Percentiles rank a stretch among this genome's conserved stretches.
Conservation (phyloP, 2,888 invertebrate genomes). For the Drosophila mulleri region DNA sequence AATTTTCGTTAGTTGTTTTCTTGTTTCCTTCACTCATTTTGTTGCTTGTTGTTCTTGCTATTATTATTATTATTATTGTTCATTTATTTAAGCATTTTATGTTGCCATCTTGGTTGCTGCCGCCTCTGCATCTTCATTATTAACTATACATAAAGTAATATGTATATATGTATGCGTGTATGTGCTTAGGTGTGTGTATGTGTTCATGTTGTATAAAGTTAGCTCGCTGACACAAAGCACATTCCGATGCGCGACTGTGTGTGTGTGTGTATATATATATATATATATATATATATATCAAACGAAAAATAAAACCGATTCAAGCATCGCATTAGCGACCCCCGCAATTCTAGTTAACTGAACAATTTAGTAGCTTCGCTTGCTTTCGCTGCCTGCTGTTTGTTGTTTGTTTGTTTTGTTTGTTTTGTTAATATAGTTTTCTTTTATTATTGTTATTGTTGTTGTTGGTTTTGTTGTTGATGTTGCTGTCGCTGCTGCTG, state of each 20-base stretch:
- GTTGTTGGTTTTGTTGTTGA: conserved; percentile 28
- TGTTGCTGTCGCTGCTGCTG: conserved; percentile 29
- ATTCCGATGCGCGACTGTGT: neutral
- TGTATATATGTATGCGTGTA: conserved; percentile 42
- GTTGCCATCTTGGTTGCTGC: conserved; percentile 24
- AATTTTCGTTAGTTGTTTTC: conserved; percentile 15
- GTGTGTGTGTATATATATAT: neutral
- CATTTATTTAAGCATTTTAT: conserved; percentile 45
- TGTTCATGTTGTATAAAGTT: neutral
- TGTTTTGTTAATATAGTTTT: conserved; percentile 35
- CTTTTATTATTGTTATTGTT: conserved; percentile 39
- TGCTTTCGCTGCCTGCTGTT: neutral
- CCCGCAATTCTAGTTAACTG: conserved; percentile 8
- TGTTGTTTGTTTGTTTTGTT: neutral
- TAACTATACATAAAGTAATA: conserved; percentile 50
- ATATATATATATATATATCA: too few species aligned
- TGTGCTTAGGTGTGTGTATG: conserved; percentile 12
- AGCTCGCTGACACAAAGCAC: neutral
- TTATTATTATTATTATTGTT: conserved; percentile 1
- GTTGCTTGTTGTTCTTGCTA: neutral
- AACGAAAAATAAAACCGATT: neutral
- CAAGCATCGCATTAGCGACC: conserved; percentile 9
- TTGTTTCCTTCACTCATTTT: conserved; percentile 1
- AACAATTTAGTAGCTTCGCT: conserved; percentile 1
- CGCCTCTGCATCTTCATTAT: conserved; percentile 10